phyloP scores from a whole-genome alignment of 2,888 invertebrate genomes.

The Tinea semifulvella region DNA sequence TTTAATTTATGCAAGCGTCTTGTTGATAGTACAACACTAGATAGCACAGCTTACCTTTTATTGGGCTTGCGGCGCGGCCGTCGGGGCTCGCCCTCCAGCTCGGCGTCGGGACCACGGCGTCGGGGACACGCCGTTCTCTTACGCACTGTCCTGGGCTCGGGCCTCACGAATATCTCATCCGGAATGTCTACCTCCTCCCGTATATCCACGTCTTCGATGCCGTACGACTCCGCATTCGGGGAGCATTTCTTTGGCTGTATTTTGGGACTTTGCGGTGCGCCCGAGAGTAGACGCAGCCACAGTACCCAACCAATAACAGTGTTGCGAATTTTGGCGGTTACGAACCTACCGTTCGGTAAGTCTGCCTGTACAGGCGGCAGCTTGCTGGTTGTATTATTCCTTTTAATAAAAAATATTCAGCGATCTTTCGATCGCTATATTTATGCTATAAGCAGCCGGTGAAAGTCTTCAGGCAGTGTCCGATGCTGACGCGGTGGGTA shows the following conservation, averaged over 20 bases:
- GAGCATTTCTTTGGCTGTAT: neutral
- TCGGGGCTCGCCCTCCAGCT: constrained; percentile 48
- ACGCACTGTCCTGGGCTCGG: neutral
- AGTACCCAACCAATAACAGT: constrained; percentile 56
- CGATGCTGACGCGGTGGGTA: no score
- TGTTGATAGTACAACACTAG: no score
- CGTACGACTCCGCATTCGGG: neutral
- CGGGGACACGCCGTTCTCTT: constrained; percentile 28
- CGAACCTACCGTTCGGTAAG: constrained; percentile 22
- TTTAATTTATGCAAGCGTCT: no score
- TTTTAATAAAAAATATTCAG: constrained; percentile 4
- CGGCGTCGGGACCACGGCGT: constrained; percentile 44
- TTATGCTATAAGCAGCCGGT: constrained; percentile 7
- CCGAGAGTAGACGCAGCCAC: constrained; percentile 55
- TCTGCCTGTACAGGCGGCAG: constrained; percentile 18
- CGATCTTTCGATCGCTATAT: neutral
- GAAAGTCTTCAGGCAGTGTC: constrained; percentile 4
- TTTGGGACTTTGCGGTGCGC: constrained; percentile 55
- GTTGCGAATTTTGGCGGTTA: constrained; percentile 55
- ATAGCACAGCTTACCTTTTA: constrained; percentile 46
- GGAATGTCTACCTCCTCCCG: neutral
- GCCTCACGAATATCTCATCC: neutral
- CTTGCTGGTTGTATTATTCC: constrained; percentile 19
- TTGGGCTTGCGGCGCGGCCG: constrained; percentile 41
- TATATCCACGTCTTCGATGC: neutral